Evolutionary conservation across 2,888 invertebrate genomes (phyloP), one percentile per base, ranked within the genome.

Genomic region (Agrilus mali): DNA sequence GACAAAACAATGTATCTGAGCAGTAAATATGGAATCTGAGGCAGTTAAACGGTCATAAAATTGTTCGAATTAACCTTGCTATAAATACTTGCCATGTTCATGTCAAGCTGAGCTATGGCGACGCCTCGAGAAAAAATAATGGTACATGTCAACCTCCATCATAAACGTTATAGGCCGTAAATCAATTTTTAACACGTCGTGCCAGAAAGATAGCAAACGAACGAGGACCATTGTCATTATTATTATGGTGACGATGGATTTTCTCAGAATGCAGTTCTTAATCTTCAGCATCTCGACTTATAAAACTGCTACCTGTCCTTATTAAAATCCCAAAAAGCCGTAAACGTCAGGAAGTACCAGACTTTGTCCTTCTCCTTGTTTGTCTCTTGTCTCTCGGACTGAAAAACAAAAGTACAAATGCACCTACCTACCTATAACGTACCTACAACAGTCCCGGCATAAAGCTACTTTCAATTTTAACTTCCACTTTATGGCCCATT

Each of bases 121-220:
- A 47, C 51, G 51, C 51, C 48, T 51, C 51, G 47, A 56, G 55
- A 56, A 53, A 58, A 58, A 60, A 59, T 58, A 55, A 57, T 57
- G 55, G 55, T 56, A 56, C 57, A 54, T 58, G 53, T 57, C 56
- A 55, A 45, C 45, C 53, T 50, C 54, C 57, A 58, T 60, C 59
- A 61, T 61, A 60, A 60, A 61, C 58, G 56, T 60, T 60, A 61
- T 60, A 53, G 61, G 52, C 59, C 47, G 53, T 61, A 61, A 60
- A 61, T 61, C 60, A 60, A 55, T 55, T 57, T 58, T 60, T 60
- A 59, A 55, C 52, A 50, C 53, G 50, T 40, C 44, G 40, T 43
- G 47, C 40, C 45, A 38, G 42, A 47, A 47, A 27, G 27, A 27
- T 27, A 27, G 27, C 27, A 27, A 41, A 44, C 41, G 36, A 15